A percentile compares a stretch with the other conserved stretches of the same genome.
Evolutionary conservation across 1,140 invertebrate genomes (phyloP).

Genomic region (Drosophila teissieri): DNA sequence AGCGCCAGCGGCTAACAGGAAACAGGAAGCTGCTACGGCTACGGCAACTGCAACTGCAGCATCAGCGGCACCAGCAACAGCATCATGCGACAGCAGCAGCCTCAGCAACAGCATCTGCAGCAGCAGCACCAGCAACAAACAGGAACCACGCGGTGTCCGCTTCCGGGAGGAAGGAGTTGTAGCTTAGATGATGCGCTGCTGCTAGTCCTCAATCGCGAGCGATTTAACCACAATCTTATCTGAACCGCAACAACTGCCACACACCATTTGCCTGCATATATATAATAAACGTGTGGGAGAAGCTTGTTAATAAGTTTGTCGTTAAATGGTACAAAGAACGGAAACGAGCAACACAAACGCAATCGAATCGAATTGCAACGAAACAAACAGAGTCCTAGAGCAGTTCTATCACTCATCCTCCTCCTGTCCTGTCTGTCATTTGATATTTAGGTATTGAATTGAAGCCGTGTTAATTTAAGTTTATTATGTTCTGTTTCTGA

Average conservation of each 20-base stretch:
- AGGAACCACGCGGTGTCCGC: slow-evolving; percentile 57
- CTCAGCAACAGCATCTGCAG: slow-evolving; percentile 25
- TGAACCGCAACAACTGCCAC: slow-evolving; percentile 75
- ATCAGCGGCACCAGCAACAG: slow-evolving; percentile 30
- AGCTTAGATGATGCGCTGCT: slow-evolving; percentile 53
- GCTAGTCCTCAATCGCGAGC: slow-evolving; percentile 48
- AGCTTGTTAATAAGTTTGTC: slow-evolving; percentile 75
- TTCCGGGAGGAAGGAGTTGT: slow-evolving; percentile 41
- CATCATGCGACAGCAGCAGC: slow-evolving; percentile 28
- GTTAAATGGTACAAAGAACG: slow-evolving; percentile 62
- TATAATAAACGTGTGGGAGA: slow-evolving; percentile 79
- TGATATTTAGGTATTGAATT: slow-evolving; percentile 20
- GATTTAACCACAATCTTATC: slow-evolving; percentile 55
- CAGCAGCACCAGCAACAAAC: slow-evolving; percentile 46
- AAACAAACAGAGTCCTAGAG: slow-evolving; percentile 33
- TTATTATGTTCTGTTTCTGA: slow-evolving; percentile 41
- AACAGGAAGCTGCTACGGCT: slow-evolving; percentile 42
- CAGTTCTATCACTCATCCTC: slow-evolving; percentile 6
- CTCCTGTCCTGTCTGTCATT: slow-evolving; percentile 21
- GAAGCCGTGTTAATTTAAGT: slow-evolving; percentile 39
- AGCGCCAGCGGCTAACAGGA: slow-evolving; percentile 32
- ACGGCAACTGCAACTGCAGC: slow-evolving; percentile 28
- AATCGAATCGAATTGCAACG: slow-evolving; percentile 22
- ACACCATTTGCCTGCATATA: slow-evolving; percentile 74
- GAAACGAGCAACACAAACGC: slow-evolving; percentile 61